These are phyloP conservation scores for Aurelia aurita complex sp. Pacific DNA, from an alignment of 30 jellyfish, hydroid and myxozoan genomes.

Conservation along the genomic window DNA sequence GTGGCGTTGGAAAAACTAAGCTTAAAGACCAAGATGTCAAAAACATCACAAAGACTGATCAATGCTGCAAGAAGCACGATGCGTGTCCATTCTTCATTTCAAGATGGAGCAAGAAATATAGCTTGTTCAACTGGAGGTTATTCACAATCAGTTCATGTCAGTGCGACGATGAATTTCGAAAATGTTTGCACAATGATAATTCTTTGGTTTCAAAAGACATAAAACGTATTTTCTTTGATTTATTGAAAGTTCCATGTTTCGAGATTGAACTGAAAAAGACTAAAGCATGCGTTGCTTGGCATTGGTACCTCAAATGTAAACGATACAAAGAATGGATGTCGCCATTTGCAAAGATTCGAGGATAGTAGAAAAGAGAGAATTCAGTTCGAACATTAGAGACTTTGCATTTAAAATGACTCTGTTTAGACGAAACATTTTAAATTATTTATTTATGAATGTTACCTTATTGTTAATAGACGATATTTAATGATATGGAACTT, in stretches of 20 bases:
- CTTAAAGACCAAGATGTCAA: neutral
- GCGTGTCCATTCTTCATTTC: slow-evolving; percentile 77
- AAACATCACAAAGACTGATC: slow-evolving; percentile 44
- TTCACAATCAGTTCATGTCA: slow-evolving; percentile 84
- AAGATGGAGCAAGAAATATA: slow-evolving; percentile 74
- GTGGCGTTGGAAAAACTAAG: slow-evolving; percentile 63
- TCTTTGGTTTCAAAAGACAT: slow-evolving; percentile 70
- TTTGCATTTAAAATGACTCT: too few species aligned
- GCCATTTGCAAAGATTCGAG: slow-evolving; percentile 60
- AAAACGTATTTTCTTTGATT: slow-evolving; percentile 64
- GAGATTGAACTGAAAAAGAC: slow-evolving; percentile 45
- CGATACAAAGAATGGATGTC: slow-evolving; percentile 46
- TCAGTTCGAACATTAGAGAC: too few species aligned
- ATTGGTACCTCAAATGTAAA: slow-evolving; percentile 87
- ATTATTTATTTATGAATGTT: too few species aligned
- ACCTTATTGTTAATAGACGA: too few species aligned
- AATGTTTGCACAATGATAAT: slow-evolving; percentile 69
- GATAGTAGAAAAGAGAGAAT: too few species aligned
- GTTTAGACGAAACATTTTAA: too few species aligned
- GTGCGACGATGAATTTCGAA: slow-evolving; percentile 73
- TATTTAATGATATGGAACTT: too few species aligned
- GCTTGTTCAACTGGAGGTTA: slow-evolving; percentile 88
- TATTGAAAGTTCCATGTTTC: slow-evolving; percentile 90
- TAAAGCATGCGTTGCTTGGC: slow-evolving; percentile 72
- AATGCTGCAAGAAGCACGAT: slow-evolving; percentile 91